Base-by-base conservation (phyloP, 1,140 invertebrate species). In the Chrysomallon squamiferum region DNA sequence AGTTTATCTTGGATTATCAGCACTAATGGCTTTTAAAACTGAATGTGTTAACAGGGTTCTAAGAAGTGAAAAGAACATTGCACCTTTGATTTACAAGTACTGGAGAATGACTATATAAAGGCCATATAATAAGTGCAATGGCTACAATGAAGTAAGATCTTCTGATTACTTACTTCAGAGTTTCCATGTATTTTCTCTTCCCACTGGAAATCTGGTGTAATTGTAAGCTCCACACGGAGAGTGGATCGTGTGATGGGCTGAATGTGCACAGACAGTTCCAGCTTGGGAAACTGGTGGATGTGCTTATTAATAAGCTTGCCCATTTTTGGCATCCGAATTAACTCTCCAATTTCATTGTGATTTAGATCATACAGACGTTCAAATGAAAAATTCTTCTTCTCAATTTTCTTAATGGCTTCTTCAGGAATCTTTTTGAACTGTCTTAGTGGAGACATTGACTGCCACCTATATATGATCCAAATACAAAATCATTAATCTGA, bases 201-300 rank as follows among this genome's bases (percentile, higher is more conserved):
- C 97, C 98, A 99, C 78, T 98, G 94, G 85, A 99, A 99, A 86
- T 99, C 97, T 0, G 98, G 96, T 0, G 95, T 97, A n/a, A 99
- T 96, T 0, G 96, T 98, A 1, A 99, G 87, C 85, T 99, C 97
- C 2, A 99, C 95, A 62, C 94, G 88, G 0, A 99, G 83, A 0
- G 96, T 98, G 9, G 95, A 95, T 62, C 97, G 87, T 0, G 97
- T 99, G 50, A 99, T 97, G 0, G 98, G 98, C 82, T 99, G 96
- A 74, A 99, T 96, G 78, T 98, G 96, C 0, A 95, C 97, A 0
- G 95, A 92, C 0, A 99, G 85, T 77, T 97, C 95, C 35, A 99
- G 80, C 85, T 97, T 97, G 0, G 97, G 96, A 77, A 99, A 97
- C 84, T 97, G 96, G 86, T 98, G 95, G 20, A 99, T 93, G 83